These are phyloP conservation scores for Rhodeus uyekii DNA, from an alignment of 2,797 vertebrate species.

Conservation along the genomic window DNA sequence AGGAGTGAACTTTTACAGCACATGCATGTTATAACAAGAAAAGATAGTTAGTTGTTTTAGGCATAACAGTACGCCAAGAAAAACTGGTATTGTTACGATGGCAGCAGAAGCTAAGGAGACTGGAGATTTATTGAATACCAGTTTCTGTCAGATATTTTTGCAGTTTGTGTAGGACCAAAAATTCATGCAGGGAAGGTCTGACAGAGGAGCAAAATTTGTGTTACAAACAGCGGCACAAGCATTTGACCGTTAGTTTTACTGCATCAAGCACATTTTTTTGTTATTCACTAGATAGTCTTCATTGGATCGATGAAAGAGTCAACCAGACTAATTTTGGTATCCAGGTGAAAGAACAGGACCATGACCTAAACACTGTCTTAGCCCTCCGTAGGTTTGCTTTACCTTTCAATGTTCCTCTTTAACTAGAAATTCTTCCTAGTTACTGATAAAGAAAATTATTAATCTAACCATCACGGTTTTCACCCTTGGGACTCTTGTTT, in stretches of 20 bases:
- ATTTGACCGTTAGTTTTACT: not conserved
- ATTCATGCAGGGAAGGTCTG: not conserved
- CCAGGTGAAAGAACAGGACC: not conserved
- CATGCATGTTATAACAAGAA: constrained; percentile 42
- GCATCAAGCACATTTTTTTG: not conserved
- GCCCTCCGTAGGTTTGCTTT: not conserved
- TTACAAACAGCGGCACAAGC: not conserved
- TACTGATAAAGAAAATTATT: not conserved
- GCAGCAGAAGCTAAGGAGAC: not conserved
- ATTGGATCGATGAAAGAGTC: not conserved
- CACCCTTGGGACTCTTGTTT: too few species aligned
- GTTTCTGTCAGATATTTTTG: not conserved
- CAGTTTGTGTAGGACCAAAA: not conserved
- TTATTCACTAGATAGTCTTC: not conserved
- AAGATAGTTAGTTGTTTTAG: not conserved
- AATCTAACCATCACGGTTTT: too few species aligned
- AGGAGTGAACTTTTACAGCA: constrained; percentile 54
- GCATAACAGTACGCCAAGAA: not conserved
- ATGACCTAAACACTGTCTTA: not conserved
- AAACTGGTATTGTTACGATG: not conserved
- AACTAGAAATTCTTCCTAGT: not conserved
- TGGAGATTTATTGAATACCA: not conserved
- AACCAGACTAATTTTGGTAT: not conserved
- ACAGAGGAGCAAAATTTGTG: not conserved
- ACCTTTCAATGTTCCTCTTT: not conserved